These are phyloP conservation scores for Rhamnusium bicolor DNA, from an alignment of 2,888 invertebrate genomes.

Conservation along the genomic window DNA sequence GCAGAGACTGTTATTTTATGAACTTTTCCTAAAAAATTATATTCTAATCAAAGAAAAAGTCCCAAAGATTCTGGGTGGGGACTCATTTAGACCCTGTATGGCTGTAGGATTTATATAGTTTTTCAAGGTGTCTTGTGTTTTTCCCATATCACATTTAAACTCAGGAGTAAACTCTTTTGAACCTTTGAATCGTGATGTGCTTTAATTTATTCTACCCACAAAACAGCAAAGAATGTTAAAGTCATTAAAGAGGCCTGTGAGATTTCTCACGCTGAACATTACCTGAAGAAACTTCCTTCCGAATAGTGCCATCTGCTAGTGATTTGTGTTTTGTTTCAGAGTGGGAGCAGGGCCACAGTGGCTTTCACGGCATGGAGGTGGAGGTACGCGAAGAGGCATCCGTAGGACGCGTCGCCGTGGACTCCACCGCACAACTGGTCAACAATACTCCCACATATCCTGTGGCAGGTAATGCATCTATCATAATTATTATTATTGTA, in stretches of 20 bases:
- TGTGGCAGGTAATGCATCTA: conserved; percentile 59
- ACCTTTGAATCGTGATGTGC: not conserved
- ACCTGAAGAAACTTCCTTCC: not conserved
- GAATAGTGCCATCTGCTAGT: conserved; percentile 17
- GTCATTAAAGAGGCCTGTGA: not conserved
- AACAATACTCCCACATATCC: conserved; percentile 66
- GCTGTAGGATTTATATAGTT: too few species aligned
- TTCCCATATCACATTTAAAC: too few species aligned
- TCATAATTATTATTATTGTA: not conserved
- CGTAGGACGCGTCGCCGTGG: conserved; percentile 53
- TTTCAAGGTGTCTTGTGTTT: too few species aligned
- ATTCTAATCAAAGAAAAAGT: too few species aligned
- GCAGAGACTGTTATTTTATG: too few species aligned
- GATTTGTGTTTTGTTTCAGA: conserved; percentile 61
- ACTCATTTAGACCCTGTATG: too few species aligned
- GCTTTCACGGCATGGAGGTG: conserved; percentile 70
- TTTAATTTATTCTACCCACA: not conserved
- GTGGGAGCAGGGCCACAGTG: conserved; percentile 70
- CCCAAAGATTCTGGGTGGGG: too few species aligned
- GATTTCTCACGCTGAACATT: not conserved
- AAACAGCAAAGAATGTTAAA: not conserved
- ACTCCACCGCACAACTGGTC: conserved; percentile 65
- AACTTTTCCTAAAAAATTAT: too few species aligned
- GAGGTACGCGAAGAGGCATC: conserved; percentile 67
- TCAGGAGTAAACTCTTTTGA: too few species aligned